Base-by-base conservation (phyloP, 2,113 vertebrate species). In the Perccottus glenii region DNA sequence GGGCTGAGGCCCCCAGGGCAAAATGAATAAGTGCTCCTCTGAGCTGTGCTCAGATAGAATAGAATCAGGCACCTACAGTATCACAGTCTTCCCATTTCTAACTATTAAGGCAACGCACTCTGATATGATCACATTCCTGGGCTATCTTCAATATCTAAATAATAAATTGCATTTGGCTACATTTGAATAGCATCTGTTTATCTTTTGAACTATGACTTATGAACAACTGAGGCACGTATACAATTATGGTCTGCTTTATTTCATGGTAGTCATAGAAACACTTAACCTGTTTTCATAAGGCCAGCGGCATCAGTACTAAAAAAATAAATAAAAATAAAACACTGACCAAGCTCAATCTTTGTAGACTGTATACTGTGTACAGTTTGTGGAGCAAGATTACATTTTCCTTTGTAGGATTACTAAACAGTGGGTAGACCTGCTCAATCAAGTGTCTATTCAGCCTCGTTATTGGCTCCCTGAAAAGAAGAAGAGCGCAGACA, bases 371-470 rank as follows among this genome's bases (percentile, higher is more conserved):
- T 47, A 19, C 4, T 6, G 33, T 42, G 9, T 59, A 49, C 63
- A 59, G 48, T 47, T 70, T 52, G 47, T 47, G n/a, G 58, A 73
- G 58, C 61, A 70, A 56, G 57, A 78, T 74, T 72, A 56, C 44
- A 86, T 77, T 62, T 53, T 49, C 45, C 33, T 27, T n/a, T 48
- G 74, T 2, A 36, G 43, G 50, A 69, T 66, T 73, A 72, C 55
- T 55, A 77, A 85, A 82, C 68, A 80, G 58, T 67, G 19, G 74
- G 75, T 62, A 69, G 82, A 83, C 56, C 76, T 67, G 72, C 78
- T 47, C 43, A 27, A 88, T 87, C 81, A 80, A 82, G 73, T 84
- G 79, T 85, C 77, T 50, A 70, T 67, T 85, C 77, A 80, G 73
- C 73, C 75, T 82, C 76, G 69, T 87, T 83, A 90, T 72, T 64